These are phyloP conservation scores for Zoanthus sociatus DNA, from an alignment of 92 coral and sea anemone species.

Conservation along the genomic window DNA sequence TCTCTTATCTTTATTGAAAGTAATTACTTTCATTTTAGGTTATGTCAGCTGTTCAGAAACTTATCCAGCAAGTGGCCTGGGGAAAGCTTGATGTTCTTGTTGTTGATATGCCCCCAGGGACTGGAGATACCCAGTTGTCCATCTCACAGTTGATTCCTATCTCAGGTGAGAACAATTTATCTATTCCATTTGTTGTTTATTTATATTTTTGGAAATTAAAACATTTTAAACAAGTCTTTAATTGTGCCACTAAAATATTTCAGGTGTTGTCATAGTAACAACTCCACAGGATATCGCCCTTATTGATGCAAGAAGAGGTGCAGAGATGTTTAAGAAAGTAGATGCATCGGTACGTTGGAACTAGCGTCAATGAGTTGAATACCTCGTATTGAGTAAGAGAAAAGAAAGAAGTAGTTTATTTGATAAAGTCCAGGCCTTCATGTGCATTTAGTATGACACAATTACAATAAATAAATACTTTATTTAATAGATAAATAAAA, in stretches of 20 bases:
- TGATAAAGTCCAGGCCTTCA: too few relatives aligned
- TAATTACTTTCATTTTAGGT: conserved; percentile 58
- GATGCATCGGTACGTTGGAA: conserved; percentile 82
- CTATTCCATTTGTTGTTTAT: not conserved
- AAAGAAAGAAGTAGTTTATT: too few relatives aligned
- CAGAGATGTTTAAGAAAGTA: conserved; percentile 95
- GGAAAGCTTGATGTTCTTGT: conserved; percentile 90
- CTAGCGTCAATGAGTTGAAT: not conserved
- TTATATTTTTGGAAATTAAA: too few relatives aligned
- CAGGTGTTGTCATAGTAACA: conserved; percentile 96
- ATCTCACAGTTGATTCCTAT: conserved; percentile 95
- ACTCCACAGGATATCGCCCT: conserved; percentile 99
- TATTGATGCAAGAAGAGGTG: conserved; percentile 96
- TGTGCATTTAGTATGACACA: too few relatives aligned
- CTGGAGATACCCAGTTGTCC: conserved; percentile 98
- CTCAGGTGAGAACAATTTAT: conserved; percentile 70
- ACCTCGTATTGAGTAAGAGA: not conserved
- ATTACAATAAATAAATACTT: too few relatives aligned
- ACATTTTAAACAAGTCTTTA: too few relatives aligned
- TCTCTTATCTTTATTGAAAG: too few relatives aligned
- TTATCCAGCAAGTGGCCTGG: conserved; percentile 99
- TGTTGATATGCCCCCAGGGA: conserved; percentile 99
- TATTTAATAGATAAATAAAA: too few relatives aligned
- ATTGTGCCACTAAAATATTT: not conserved
- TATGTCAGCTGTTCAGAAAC: conserved; percentile 95